Evolutionary conservation across 1,140 invertebrate species (phyloP).

Genomic region (Asbolus verrucosus): DNA sequence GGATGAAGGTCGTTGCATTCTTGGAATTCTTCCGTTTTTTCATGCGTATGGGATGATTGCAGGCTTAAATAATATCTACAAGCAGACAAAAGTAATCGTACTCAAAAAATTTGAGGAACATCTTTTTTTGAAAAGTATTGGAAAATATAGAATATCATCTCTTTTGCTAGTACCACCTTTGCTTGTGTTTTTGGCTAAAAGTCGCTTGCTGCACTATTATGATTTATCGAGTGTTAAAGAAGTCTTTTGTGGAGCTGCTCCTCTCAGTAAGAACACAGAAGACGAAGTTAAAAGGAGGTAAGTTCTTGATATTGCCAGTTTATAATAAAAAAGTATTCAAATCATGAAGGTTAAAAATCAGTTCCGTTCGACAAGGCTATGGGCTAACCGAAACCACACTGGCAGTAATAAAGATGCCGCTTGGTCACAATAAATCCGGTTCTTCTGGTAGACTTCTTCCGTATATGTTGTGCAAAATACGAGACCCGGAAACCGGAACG

Average conservation of each 20-base stretch:
- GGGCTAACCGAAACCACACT: slow-evolving; percentile 18
- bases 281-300: slow-evolving; percentile 62
- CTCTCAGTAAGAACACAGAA: slow-evolving; percentile 64
- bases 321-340: not conserved
- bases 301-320: not conserved
- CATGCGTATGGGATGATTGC: slow-evolving; percentile 54
- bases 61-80: slow-evolving; percentile 16
- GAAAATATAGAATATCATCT: slow-evolving; percentile 69
- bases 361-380: slow-evolving; percentile 9
- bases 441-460: slow-evolving; percentile 62
- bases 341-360: slow-evolving; percentile 8
- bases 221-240: slow-evolving; percentile 65
- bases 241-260: slow-evolving; percentile 67
- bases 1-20: not conserved
- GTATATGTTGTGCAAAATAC: slow-evolving; percentile 70
- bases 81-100: slow-evolving; percentile 53
- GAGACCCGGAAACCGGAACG: slow-evolving; percentile 72
- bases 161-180: slow-evolving; percentile 70
- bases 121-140: slow-evolving; percentile 68
- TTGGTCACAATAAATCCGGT: not conserved
- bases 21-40: slow-evolving; percentile 58
- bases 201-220: slow-evolving; percentile 64
- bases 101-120: slow-evolving; percentile 71
- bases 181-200: slow-evolving; percentile 70
- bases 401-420: not conserved